Conservation (phyloP, 2,113 vertebrate genomes). For the Oryzias curvinotus region DNA sequence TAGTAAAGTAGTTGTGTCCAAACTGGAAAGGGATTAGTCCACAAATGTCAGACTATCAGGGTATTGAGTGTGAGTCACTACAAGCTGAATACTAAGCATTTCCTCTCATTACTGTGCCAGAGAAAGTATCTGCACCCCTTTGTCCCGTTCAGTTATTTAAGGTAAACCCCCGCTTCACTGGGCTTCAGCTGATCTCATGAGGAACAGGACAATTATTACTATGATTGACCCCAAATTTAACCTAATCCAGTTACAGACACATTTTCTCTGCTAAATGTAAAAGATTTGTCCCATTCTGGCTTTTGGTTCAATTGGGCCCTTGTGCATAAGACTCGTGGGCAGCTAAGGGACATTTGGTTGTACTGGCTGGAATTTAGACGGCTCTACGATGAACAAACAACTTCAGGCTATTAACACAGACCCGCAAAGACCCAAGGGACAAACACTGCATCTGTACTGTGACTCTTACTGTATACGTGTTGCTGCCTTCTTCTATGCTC, state of each 20-base stretch:
- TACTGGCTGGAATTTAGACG: constrained; percentile 36
- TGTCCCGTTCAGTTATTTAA: constrained; percentile 68
- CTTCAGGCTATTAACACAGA: constrained; percentile 57
- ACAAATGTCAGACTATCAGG: constrained; percentile 68
- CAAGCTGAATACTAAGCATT: constrained; percentile 72
- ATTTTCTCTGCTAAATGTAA: not conserved
- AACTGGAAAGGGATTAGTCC: constrained; percentile 44
- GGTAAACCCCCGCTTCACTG: constrained; percentile 61
- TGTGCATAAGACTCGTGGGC: constrained; percentile 23
- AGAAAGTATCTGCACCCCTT: constrained; percentile 69
- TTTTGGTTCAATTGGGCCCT: constrained; percentile 13
- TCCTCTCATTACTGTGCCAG: constrained; percentile 60
- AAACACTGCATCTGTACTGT: constrained; percentile 60
- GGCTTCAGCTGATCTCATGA: constrained; percentile 29
- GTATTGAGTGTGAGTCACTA: constrained; percentile 55
- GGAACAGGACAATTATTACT: constrained; percentile 5
- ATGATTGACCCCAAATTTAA: not conserved
- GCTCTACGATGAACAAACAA: constrained; percentile 57
- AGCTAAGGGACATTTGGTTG: constrained; percentile 43
- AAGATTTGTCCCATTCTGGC: not conserved
- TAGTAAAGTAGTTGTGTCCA: constrained; percentile 34
- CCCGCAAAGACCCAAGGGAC: constrained; percentile 37
- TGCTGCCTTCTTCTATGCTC: constrained; percentile 43
- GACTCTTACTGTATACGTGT: constrained; percentile 40
- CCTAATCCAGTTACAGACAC: not conserved